A percentile compares a stretch with the other conserved stretches of the same genome.
phyloP scores from a whole-genome alignment of 2,888 invertebrate species.

The Automeris io region DNA sequence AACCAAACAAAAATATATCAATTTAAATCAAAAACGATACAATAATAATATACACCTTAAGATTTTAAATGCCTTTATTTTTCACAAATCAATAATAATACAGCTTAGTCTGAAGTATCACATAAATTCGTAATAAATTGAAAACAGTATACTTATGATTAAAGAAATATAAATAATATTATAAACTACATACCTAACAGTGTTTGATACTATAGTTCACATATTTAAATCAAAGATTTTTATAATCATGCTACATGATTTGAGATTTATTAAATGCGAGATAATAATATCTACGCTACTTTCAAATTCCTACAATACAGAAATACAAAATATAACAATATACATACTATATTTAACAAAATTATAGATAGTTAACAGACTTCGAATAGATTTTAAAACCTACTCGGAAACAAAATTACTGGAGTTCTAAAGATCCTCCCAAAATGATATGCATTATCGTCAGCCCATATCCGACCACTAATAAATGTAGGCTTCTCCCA shows the following conservation, averaged over 20 bases:
- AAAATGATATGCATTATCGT: background rate
- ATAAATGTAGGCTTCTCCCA: no score
- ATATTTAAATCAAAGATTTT: slow-evolving; percentile 35
- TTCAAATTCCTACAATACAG: slow-evolving; percentile 21
- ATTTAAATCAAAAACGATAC: slow-evolving; percentile 44
- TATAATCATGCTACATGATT: slow-evolving; percentile 32
- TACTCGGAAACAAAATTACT: background rate
- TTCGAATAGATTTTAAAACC: background rate
- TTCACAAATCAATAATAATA: slow-evolving; percentile 44
- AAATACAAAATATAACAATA: slow-evolving; percentile 19
- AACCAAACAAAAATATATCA: slow-evolving; percentile 51
- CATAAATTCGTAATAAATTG: slow-evolving; percentile 50
- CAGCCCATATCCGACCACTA: background rate
- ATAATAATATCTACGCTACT: slow-evolving; percentile 26
- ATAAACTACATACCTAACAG: background rate
- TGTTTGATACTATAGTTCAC: background rate
- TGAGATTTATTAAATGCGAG: slow-evolving; percentile 52
- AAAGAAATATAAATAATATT: slow-evolving; percentile 37
- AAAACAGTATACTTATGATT: slow-evolving; percentile 4
- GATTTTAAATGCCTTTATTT: slow-evolving; percentile 44
- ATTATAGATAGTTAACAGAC: slow-evolving; percentile 5
- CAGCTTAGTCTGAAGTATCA: slow-evolving; percentile 66
- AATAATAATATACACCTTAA: background rate
- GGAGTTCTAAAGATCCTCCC: background rate
- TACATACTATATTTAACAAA: slow-evolving; percentile 9